Evolutionary conservation across 2,888 invertebrate species (phyloP), one percentile per base, ranked within the genome.

Genomic region (Drosophila affinis): DNA sequence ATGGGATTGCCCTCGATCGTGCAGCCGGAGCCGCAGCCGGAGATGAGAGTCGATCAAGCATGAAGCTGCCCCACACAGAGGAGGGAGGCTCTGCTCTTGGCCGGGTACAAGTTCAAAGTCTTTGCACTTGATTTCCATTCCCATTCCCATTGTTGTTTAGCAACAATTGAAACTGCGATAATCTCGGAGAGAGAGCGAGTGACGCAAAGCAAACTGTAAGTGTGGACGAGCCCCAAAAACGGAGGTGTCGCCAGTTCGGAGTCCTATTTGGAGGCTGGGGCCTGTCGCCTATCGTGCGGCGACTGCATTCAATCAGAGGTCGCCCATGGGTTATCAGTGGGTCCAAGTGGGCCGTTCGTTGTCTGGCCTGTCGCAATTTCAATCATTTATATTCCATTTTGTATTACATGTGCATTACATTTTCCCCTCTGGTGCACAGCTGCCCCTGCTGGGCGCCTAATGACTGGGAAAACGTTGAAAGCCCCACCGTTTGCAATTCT

Each of bases 21-120:
- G 32, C 32, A 49, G 24, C 5, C 24, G 24, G 24, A 5, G 24
- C 77, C 34, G 61, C 2, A 21, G 21, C 49, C 32, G 4, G 14
- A 54, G 39, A 10, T 10, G 45, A 48, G 18, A 67, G 27, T 75
- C 34, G 61, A 58, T 60, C 52, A 76, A 84, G 58, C 78, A 32
- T 67, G 55, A 70, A 72, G 64, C 29, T 39, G 58, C 49, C 39
- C 34, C 32, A 47, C 32, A 39, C 21, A 21, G 21, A 21, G 21
- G 21, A 18, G 39, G 39, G 14, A 39, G 14, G 14, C 62, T 53
- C 39, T 34, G 56, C 49, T 62, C 44, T 62, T 56, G 62, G 49
- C 44, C 32, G 34, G 69, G 64, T 48, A 53, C 49, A 85, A 76
- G 76, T 84, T 79, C 79, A 85, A 69, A 79, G 79, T 62, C 70